Conservation (phyloP, 2,797 vertebrate genomes). For the Monodelphis domestica region DNA sequence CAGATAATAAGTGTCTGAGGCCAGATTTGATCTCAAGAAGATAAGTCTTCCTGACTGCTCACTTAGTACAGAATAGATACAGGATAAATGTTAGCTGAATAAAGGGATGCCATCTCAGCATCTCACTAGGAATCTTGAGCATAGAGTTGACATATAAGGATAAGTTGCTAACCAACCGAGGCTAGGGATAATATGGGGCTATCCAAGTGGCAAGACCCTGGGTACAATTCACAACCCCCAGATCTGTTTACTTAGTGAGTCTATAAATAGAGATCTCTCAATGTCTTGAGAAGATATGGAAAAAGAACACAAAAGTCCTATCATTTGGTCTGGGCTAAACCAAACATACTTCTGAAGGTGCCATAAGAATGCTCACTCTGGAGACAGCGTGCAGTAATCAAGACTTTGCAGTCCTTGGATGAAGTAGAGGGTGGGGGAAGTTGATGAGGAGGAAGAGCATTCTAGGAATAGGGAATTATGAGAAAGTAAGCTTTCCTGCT, state of each 20-base stretch:
- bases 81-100: background rate
- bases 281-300: background rate
- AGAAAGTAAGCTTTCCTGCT: background rate
- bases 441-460: fast-evolving
- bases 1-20: no score
- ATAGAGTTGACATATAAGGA: background rate
- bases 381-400: no score
- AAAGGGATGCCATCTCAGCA: background rate
- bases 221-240: background rate
- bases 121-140: background rate
- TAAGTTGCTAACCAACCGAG: background rate
- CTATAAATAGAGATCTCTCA: background rate
- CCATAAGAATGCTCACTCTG: background rate
- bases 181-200: fast-evolving
- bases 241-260: background rate
- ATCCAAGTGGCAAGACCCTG: background rate
- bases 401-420: background rate
- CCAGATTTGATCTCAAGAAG: no score
- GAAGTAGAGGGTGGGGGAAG: background rate
- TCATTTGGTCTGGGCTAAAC: background rate
- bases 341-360: background rate
- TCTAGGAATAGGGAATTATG: background rate
- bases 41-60: no score
- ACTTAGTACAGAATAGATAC: no score
- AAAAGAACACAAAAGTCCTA: background rate